These are phyloP conservation scores for Acleris laterana DNA, from an alignment of 2,888 invertebrate species.

Conservation along the genomic window DNA sequence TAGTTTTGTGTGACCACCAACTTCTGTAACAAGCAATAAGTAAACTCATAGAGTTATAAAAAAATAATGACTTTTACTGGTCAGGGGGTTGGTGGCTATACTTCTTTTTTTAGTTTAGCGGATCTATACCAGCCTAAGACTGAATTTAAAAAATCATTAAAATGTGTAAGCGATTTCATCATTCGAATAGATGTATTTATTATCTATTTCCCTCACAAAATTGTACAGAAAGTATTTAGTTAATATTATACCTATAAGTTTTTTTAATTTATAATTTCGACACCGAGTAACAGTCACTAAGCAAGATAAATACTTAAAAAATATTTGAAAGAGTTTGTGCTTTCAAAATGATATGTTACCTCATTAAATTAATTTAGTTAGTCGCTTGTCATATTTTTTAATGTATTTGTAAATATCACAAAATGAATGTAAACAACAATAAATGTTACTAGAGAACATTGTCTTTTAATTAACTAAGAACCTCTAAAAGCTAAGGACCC, in stretches of 20 bases:
- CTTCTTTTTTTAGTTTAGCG: constrained; percentile 1
- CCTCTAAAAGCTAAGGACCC: background rate
- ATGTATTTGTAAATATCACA: constrained; percentile 31
- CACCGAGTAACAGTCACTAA: constrained; percentile 14
- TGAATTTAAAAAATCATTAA: constrained; percentile 34
- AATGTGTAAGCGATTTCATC: constrained; percentile 16
- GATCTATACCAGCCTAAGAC: constrained; percentile 32
- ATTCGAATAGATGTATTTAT: constrained; percentile 29
- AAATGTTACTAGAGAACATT: constrained; percentile 24
- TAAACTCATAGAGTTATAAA: no score
- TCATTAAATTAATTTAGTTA: constrained; percentile 31
- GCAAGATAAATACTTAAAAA: background rate
- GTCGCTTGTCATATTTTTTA: constrained; percentile 30
- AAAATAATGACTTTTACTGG: no score
- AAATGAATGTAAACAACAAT: constrained; percentile 27
- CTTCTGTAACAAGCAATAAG: no score
- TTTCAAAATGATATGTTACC: constrained; percentile 35
- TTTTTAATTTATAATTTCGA: background rate
- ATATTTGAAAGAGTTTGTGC: constrained; percentile 1
- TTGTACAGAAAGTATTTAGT: constrained; percentile 22
- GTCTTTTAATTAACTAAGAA: background rate
- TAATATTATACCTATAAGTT: constrained; percentile 11
- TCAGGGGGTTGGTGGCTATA: background rate
- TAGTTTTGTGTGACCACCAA: no score
- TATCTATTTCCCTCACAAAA: constrained; percentile 16